phyloP scores from a whole-genome alignment of 1,140 invertebrate genomes.

The Tachypleus tridentatus region DNA sequence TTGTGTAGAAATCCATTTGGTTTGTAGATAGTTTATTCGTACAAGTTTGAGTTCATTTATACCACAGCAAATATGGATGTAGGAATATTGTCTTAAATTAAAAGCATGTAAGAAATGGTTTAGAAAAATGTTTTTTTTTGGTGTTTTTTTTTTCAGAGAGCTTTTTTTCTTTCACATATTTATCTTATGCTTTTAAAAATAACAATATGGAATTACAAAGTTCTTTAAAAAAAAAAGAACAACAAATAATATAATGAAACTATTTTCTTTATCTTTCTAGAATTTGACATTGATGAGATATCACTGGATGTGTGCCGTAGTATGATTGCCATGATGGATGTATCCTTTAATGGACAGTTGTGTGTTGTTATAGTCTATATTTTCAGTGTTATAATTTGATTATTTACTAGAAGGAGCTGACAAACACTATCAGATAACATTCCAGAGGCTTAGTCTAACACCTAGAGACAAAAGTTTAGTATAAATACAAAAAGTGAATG shows the following conservation, averaged over 20 bases:
- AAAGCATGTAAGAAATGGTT: too few species aligned
- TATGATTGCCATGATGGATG: constrained; percentile 92
- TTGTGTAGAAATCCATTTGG: neutral
- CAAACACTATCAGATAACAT: too few species aligned
- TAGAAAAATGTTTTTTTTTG: neutral
- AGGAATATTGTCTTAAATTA: too few species aligned
- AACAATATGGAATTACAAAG: neutral
- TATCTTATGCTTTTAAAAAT: neutral
- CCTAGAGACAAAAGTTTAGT: neutral
- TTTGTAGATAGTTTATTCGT: constrained; percentile 1
- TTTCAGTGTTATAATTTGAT: too few species aligned
- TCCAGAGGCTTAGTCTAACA: neutral
- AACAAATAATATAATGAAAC: neutral
- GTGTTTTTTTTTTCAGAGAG: neutral
- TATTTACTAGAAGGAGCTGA: too few species aligned
- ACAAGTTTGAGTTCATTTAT: neutral
- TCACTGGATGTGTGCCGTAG: constrained; percentile 82
- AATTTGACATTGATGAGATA: constrained; percentile 59
- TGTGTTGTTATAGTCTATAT: too few species aligned
- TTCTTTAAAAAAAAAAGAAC: neutral
- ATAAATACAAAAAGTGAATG: neutral
- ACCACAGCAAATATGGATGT: neutral
- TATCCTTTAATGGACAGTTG: constrained; percentile 27
- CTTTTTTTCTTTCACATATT: neutral
- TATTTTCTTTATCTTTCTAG: constrained; percentile 25